Base-by-base conservation (phyloP, 2,797 vertebrate species). In the Helicolenus hilgendorfi region DNA sequence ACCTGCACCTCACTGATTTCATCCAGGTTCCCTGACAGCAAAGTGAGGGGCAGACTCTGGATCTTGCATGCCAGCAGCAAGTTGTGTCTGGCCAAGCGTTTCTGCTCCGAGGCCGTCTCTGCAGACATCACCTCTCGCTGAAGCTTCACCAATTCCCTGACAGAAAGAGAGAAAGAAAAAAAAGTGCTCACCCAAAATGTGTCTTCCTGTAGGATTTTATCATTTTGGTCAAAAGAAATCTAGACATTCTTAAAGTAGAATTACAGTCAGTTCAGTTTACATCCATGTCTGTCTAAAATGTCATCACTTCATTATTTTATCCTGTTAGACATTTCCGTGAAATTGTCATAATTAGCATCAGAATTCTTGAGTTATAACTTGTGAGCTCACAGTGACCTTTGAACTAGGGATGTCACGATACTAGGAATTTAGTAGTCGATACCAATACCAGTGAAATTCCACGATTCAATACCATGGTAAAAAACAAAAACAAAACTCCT, bases 1-100 rank as follows among this genome's bases (percentile, higher is more conserved):
- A 99, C 98, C 98, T 98, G 96, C 22, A 98, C 85, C 87, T 98
- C 97, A 55, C 96, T 98, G 96, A 99, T 98, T 64, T 99, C 98
- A 41, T 98, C 93, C 86, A 99, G 85, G 1, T 91, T 97, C 65
- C 99, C 99, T n/a, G 92, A 93, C n/a, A 98, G 83, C 36, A 99
- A 93, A 6, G 64, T 76, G 83, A 99, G 79, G 22, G 96, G 97
- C 63, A 99, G 91, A 87, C 96, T 88, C 74, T 98, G 95, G 49
- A 99, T 97, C 91, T 99, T 99, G 92, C 98, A 99, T 58, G 94
- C 95, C 35, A 99, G 96, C 76, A 99, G 97, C 65, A 98, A 15
- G 85, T 99, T 99, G 90, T 99, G 99, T 88, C 95, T 95, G 75
- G 95, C 95, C 69, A 98, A 72, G 15, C 91, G 97, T 67, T 97